Evolutionary conservation across 2,113 vertebrate genomes (phyloP).

Genomic region (Egretta garzetta): DNA sequence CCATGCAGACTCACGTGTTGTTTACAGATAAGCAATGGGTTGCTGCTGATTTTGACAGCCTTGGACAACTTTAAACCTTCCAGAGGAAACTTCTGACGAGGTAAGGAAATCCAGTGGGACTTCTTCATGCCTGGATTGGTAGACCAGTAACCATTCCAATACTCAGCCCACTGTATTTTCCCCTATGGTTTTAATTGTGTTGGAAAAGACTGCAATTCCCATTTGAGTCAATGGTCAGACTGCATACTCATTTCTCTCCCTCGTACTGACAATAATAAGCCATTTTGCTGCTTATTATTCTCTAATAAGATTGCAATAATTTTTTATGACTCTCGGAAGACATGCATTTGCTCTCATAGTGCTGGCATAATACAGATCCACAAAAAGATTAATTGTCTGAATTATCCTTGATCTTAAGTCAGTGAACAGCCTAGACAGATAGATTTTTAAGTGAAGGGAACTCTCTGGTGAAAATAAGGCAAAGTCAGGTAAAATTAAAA

Average conservation of each 20-base stretch:
- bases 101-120: background rate
- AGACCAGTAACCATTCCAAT: background rate
- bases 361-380: background rate
- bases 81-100: background rate
- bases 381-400: background rate
- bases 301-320: background rate
- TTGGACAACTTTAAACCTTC: background rate
- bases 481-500: background rate
- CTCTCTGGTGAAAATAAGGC: background rate
- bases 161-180: background rate
- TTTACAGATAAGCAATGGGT: fast-evolving
- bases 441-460: background rate
- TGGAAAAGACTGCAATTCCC: background rate
- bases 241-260: background rate
- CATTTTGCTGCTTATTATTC: background rate
- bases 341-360: background rate
- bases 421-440: background rate
- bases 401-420: background rate
- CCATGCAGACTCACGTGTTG: fast-evolving
- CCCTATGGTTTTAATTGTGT: fast-evolving
- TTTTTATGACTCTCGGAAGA: background rate
- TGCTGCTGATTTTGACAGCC: background rate
- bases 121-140: background rate
- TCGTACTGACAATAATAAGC: background rate
- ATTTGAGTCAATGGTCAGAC: background rate